Percentiles rank a stretch among this genome's conserved stretches.
phyloP scores from a whole-genome alignment of 2,113 vertebrate species.

The Halcyon malimbica region DNA sequence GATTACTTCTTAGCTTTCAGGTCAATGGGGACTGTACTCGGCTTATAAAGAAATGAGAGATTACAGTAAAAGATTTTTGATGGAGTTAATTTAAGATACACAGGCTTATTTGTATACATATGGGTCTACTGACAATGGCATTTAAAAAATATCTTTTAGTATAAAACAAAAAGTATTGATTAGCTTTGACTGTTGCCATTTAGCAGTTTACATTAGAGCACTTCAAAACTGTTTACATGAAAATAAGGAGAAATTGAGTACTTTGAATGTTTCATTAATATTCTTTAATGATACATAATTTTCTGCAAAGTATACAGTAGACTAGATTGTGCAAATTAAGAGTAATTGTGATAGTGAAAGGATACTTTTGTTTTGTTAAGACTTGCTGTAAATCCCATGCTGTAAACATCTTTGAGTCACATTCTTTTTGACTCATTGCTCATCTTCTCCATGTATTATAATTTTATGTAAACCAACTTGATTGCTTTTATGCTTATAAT shows the following conservation, averaged over 20 bases:
- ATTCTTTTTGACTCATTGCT: slow-evolving; percentile 6
- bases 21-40: slow-evolving; percentile 29
- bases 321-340: slow-evolving; percentile 7
- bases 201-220: slow-evolving; percentile 56
- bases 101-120: slow-evolving; percentile 5
- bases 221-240: slow-evolving; percentile 66
- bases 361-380: neutral
- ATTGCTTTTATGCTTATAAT: neutral
- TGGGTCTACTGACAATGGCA: neutral
- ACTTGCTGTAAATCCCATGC: neutral
- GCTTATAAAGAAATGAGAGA: slow-evolving; percentile 39
- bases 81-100: slow-evolving; percentile 53
- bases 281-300: slow-evolving; percentile 2
- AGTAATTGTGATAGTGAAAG: slow-evolving; percentile 36
- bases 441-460: neutral
- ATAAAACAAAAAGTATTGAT: slow-evolving; percentile 68
- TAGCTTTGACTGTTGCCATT: slow-evolving; percentile 66
- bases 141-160: slow-evolving; percentile 40
- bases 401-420: slow-evolving; percentile 6
- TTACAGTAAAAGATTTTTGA: slow-evolving; percentile 53
- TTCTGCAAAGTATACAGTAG: neutral
- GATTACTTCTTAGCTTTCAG: slow-evolving; percentile 54
- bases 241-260: slow-evolving; percentile 41
- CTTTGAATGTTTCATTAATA: slow-evolving; percentile 52
- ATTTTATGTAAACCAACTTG: neutral